Base-by-base conservation (phyloP, 1,140 invertebrate genomes). In the Anastatus disparis region DNA sequence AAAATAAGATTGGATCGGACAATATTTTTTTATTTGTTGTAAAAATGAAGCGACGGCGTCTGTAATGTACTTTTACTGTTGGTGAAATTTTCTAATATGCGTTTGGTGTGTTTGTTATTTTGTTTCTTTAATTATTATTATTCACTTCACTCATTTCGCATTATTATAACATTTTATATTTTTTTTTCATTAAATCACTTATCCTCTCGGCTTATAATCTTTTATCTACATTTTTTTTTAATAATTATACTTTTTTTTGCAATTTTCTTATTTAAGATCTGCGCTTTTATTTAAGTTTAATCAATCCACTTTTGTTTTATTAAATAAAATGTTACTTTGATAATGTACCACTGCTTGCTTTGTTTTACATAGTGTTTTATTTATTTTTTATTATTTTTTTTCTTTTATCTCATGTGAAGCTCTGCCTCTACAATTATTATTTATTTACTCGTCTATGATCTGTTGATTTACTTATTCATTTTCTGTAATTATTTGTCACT, bases 341-440 rank as follows among this genome's bases (percentile, higher is more conserved):
- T 58, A 65, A 59, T 65, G 29, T 65, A 58, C 61, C 53, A 58
- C 48, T 63, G 48, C 38, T 62, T 42, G 50, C 40, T 63, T 70
- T 70, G 40, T 70, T 70, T 70, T 70, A 63, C 15, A 63, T 55
- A n/a, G 1, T 62, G 12, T 63, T 10, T 35, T 35, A 10, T 4
- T 6, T 35, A 35, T 4, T 35, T 35, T 35, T 35, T 35, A 10
- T 35, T 35, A 10, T 35, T 26, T 27, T 70, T n/a, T n/a, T n/a
- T n/a, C n/a, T n/a, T n/a, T 68, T 48, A 4, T 52, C 48, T 40
- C 13, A 13, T 70, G 31, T 61, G 46, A 71, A 66, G 70, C 62
- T 59, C 55, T 71, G 70, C 55, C 62, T 59, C 46, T 71, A 71
- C 35, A 58, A 64, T 62, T 64, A 71, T 59, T 58, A 64, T 63